Conservation (phyloP, 2,113 vertebrate species). For the Pagrus major region DNA sequence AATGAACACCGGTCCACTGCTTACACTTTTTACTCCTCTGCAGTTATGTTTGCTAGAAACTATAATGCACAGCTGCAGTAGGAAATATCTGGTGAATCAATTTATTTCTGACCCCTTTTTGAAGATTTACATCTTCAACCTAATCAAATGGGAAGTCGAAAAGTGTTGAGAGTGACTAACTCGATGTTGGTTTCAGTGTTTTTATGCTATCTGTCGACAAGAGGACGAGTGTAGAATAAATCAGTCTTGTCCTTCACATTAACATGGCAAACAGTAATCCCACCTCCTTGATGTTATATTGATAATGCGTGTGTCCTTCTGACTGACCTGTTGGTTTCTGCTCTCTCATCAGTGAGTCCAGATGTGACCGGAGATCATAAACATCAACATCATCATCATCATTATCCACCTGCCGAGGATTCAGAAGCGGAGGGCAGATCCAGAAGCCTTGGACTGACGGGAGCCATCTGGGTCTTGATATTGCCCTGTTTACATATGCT, state of each 20-base stretch:
- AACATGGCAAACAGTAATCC: not conserved
- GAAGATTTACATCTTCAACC: not conserved
- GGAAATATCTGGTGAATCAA: not conserved
- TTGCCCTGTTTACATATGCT: conserved; percentile 71
- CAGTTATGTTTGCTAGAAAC: not conserved
- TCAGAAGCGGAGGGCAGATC: conserved; percentile 54
- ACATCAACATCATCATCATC: conserved; percentile 70
- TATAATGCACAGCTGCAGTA: not conserved
- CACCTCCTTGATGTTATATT: conserved; percentile 6
- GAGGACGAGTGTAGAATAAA: not conserved
- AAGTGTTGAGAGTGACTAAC: not conserved
- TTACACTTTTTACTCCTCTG: not conserved
- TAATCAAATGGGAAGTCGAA: not conserved
- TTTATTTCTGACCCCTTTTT: not conserved
- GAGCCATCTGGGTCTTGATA: conserved; percentile 61
- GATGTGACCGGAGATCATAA: conserved; percentile 74
- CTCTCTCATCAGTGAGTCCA: conserved; percentile 76
- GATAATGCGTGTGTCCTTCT: conserved; percentile 41
- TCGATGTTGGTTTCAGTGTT: not conserved
- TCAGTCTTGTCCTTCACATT: not conserved
- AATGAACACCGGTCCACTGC: not conserved
- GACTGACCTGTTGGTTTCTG: conserved; percentile 51
- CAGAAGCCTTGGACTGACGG: conserved; percentile 53
- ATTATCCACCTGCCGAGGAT: conserved; percentile 69
- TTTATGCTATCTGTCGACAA: not conserved